phyloP scores from a whole-genome alignment of 2,113 vertebrate species.

The Pseudonaja textilis region DNA sequence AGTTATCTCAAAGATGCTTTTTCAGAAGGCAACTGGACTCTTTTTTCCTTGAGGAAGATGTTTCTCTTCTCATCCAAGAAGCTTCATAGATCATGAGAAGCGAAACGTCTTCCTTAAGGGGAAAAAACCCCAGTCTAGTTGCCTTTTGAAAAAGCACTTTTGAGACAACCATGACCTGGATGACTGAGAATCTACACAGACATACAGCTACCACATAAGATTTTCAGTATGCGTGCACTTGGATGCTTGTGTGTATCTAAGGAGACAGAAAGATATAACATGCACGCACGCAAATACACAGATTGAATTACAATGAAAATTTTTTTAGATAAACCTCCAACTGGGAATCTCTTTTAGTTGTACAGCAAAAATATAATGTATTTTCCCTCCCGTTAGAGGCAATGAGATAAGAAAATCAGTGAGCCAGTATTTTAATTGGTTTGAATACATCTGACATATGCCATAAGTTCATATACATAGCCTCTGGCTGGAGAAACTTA shows the following conservation, averaged over 20 bases:
- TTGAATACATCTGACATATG: slow-evolving; percentile 71
- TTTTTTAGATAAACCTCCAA: neutral
- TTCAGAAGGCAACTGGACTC: neutral
- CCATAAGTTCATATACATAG: slow-evolving; percentile 73
- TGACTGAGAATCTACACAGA: neutral
- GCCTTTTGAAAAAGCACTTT: neutral
- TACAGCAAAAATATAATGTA: slow-evolving; percentile 5
- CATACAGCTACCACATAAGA: neutral
- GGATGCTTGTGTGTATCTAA: neutral
- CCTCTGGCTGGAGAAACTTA: slow-evolving; percentile 73
- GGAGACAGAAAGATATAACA: neutral
- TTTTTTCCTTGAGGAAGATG: neutral
- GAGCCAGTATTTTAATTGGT: slow-evolving; percentile 55
- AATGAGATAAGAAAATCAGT: slow-evolving; percentile 37
- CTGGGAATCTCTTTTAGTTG: slow-evolving; percentile 34
- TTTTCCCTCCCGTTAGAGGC: neutral
- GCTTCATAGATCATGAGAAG: neutral
- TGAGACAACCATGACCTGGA: neutral
- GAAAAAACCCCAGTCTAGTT: no score
- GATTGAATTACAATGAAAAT: neutral
- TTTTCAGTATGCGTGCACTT: neutral
- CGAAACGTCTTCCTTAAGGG: neutral
- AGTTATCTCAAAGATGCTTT: no score
- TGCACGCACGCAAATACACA: neutral
- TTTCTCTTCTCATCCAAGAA: neutral